phyloP scores from a whole-genome alignment of 2,888 invertebrate genomes.

The Meandrusa payeni region DNA sequence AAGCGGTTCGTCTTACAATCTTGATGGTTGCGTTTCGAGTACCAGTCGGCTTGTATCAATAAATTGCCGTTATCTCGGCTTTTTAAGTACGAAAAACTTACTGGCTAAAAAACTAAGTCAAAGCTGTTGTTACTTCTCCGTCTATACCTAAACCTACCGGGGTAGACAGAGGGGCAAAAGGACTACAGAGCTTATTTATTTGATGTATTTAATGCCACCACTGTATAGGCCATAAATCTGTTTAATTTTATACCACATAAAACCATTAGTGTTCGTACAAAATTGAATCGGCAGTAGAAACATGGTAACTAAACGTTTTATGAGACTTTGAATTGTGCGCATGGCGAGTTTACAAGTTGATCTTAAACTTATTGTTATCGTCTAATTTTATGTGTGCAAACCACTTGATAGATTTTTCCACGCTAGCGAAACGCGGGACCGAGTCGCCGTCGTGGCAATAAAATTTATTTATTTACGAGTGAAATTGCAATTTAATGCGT shows the following conservation, averaged over 20 bases:
- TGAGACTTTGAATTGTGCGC: constrained; percentile 37
- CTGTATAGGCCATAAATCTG: constrained; percentile 14
- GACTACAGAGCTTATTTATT: no score
- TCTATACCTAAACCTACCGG: no score
- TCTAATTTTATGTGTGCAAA: constrained; percentile 51
- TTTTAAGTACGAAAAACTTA: no score
- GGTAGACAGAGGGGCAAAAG: no score
- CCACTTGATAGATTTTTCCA: constrained; percentile 48
- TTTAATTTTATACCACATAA: constrained; percentile 10
- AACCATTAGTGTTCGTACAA: constrained; percentile 21
- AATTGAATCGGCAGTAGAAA: constrained; percentile 25
- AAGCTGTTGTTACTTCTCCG: no score
- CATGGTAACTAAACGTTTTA: constrained; percentile 33
- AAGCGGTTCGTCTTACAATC: no score
- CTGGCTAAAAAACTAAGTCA: no score
- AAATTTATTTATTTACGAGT: constrained; percentile 11
- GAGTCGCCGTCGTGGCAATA: neutral
- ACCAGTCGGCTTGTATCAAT: no score
- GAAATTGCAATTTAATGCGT: constrained; percentile 22
- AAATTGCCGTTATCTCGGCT: no score
- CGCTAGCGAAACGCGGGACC: constrained; percentile 32
- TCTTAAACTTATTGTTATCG: constrained; percentile 53
- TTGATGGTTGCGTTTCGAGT: no score
- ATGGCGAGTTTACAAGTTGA: constrained; percentile 44
- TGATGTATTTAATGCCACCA: no score